Evolutionary conservation across 2,797 vertebrate species (phyloP).

Genomic region (Phataginus tricuspis): DNA sequence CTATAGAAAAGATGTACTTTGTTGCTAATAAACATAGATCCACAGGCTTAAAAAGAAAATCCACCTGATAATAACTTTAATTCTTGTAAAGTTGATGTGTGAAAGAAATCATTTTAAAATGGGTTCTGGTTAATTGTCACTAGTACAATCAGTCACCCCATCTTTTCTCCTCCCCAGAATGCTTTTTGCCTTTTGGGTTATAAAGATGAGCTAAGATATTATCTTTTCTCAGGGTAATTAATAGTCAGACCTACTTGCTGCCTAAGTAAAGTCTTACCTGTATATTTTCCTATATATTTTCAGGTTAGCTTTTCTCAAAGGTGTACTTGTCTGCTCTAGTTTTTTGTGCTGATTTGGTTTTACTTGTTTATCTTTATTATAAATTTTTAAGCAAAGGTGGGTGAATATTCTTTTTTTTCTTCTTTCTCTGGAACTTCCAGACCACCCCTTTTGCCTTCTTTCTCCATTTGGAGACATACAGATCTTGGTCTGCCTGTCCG

Average conservation of each 20-base stretch:
- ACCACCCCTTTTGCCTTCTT: not conserved
- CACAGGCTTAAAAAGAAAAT: not conserved
- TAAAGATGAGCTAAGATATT: not conserved
- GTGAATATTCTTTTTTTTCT: not conserved
- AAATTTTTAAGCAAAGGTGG: not conserved
- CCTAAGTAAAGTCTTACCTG: not conserved
- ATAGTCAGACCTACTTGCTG: not conserved
- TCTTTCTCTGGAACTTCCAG: not conserved
- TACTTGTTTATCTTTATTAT: not conserved
- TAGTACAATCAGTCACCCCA: not conserved
- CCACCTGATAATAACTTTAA: not conserved
- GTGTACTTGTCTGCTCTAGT: not conserved
- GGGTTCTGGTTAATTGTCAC: not conserved
- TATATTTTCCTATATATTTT: not conserved
- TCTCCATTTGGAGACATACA: not conserved
- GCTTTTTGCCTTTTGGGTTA: not conserved
- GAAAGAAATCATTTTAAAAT: slow-evolving; percentile 1
- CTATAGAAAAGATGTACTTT: not conserved
- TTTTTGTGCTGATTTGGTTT: not conserved
- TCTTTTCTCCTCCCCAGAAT: not conserved
- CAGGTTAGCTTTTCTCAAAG: not conserved
- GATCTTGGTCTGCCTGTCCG: not conserved
- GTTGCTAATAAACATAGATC: not conserved
- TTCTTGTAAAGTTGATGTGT: not conserved
- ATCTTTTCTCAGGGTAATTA: not conserved